Conservation (phyloP, 64 coral and sea anemone species). For the Porites lutea region DNA sequence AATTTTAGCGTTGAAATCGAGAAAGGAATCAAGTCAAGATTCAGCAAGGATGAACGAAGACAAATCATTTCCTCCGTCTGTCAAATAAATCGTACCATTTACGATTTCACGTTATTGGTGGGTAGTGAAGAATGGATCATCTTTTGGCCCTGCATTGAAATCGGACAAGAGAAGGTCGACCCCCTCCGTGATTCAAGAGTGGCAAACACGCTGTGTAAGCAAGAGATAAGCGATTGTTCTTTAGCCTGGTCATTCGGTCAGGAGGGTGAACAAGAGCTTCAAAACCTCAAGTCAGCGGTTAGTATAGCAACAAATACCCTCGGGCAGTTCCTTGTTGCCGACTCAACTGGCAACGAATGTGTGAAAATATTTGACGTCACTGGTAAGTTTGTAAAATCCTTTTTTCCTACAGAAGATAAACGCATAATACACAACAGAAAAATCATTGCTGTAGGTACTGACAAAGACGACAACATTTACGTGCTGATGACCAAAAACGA, state of each 20-base stretch:
- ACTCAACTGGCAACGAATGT: neutral
- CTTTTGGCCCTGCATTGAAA: constrained; percentile 5
- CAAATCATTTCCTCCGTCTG: constrained; percentile 35
- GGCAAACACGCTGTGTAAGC: neutral
- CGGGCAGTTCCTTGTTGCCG: constrained; percentile 28
- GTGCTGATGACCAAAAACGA: neutral
- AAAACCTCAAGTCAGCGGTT: neutral
- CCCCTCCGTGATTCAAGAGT: constrained; percentile 45
- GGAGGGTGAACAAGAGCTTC: neutral
- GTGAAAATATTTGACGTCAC: constrained; percentile 10
- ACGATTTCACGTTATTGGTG: neutral
- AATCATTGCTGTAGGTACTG: constrained; percentile 11
- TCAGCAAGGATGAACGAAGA: neutral
- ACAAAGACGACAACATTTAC: constrained; percentile 40
- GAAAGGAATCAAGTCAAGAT: constrained; percentile 14
- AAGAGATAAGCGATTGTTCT: neutral
- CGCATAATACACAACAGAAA: neutral
- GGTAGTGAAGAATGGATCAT: neutral
- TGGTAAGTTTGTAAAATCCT: constrained; percentile 1
- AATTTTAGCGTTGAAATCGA: constrained; percentile 12
- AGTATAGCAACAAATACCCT: constrained; percentile 35
- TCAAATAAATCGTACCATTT: constrained; percentile 42
- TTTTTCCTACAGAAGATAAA: neutral
- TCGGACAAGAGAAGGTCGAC: constrained; percentile 22
- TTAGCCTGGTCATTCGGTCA: constrained; percentile 37